Conservation (phyloP, 2,113 vertebrate species). For the Petroica traversi region DNA sequence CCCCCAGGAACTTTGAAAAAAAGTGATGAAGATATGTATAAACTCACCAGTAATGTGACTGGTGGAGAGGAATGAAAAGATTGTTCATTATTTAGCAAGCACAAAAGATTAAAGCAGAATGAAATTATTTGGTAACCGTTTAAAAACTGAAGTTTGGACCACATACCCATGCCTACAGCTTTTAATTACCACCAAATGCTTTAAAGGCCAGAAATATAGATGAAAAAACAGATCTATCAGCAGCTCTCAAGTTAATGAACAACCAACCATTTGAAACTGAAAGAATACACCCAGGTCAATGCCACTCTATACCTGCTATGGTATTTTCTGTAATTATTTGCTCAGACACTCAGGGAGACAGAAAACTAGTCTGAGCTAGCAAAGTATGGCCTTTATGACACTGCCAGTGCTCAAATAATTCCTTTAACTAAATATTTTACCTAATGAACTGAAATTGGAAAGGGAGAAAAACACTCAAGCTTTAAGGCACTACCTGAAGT, state of each 20-base stretch:
- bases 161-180: not conserved
- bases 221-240: not conserved
- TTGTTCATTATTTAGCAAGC: not conserved
- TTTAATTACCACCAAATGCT: not conserved
- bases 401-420: not conserved
- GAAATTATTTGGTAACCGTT: not conserved
- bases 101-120: not conserved
- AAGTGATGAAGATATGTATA: not conserved
- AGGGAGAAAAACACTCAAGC: not conserved
- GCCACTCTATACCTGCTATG: not conserved
- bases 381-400: not conserved
- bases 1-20: not conserved
- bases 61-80: not conserved
- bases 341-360: not conserved
- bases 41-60: not conserved
- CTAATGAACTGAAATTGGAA: not conserved
- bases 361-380: not conserved
- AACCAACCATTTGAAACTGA: not conserved
- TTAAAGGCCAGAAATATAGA: not conserved
- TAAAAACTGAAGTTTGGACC: not conserved
- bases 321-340: not conserved
- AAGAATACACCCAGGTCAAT: not conserved
- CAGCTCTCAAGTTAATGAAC: constrained; percentile 13
- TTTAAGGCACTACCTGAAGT: not conserved
- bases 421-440: not conserved